phyloP scores from a whole-genome alignment of 2,888 invertebrate species.

The Physocephala rufipes region DNA sequence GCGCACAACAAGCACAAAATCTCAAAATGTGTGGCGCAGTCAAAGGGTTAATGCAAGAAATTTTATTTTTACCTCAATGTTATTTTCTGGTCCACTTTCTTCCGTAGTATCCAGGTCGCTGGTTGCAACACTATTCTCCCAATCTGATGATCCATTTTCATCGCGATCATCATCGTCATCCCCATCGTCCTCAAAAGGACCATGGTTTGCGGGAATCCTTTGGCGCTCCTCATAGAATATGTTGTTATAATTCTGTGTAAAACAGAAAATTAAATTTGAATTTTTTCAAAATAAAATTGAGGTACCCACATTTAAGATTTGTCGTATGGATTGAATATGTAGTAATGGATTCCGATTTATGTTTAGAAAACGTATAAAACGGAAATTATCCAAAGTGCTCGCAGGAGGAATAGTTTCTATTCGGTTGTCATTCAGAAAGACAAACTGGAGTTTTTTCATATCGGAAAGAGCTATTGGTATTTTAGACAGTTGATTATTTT shows the following conservation, averaged over 20 bases:
- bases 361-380: conserved; percentile 68
- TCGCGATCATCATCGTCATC: conserved; percentile 35
- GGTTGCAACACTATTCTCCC: conserved; percentile 72
- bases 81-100: conserved; percentile 70
- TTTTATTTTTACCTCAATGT: conserved; percentile 67
- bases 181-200: neutral
- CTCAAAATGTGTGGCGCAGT: neutral
- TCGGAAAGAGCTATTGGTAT: conserved; percentile 67
- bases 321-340: conserved; percentile 28
- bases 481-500: conserved; percentile 68
- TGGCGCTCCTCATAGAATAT: conserved; percentile 42
- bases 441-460: conserved; percentile 68
- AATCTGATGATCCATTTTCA: conserved; percentile 67
- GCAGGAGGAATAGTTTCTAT: conserved; percentile 50
- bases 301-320: conserved; percentile 40
- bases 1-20: no score
- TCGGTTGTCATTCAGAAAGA: conserved; percentile 69
- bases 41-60: neutral
- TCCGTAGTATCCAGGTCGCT: conserved; percentile 72
- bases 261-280: neutral
- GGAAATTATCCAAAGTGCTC: conserved; percentile 48
- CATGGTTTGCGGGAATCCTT: conserved; percentile 4
- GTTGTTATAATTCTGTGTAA: conserved; percentile 43
- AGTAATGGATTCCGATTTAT: conserved; percentile 68
- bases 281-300: neutral